Evolutionary conservation across 1,140 invertebrate species (phyloP).

Genomic region (Papilio aristodemus): DNA sequence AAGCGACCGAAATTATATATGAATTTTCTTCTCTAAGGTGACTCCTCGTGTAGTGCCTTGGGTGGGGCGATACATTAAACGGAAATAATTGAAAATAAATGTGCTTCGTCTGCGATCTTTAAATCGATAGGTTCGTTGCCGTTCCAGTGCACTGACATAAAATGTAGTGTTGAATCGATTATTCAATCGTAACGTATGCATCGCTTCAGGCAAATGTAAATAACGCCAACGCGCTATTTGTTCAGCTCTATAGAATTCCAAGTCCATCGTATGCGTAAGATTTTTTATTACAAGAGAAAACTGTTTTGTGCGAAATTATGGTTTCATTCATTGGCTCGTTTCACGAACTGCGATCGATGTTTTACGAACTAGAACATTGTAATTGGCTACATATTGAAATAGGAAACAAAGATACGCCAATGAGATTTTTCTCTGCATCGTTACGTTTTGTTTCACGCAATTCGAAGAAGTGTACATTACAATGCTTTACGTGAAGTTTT

Average conservation of each 20-base stretch:
- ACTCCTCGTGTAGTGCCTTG: neutral
- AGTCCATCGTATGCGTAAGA: neutral
- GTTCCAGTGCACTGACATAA: slow-evolving; percentile 46
- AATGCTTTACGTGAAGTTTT: too few species aligned
- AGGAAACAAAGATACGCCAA: neutral
- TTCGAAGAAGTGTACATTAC: too few species aligned
- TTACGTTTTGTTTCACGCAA: too few species aligned
- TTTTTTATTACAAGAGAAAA: neutral
- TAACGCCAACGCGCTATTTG: slow-evolving; percentile 36
- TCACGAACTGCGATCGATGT: neutral
- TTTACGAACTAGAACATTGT: neutral
- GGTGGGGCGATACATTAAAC: slow-evolving; percentile 3
- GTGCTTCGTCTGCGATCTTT: slow-evolving; percentile 41
- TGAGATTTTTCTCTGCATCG: slow-evolving; percentile 1
- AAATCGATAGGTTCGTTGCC: slow-evolving; percentile 47
- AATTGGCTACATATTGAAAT: neutral
- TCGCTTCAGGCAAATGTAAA: slow-evolving; percentile 46
- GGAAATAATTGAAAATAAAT: slow-evolving; percentile 31
- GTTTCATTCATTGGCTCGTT: neutral
- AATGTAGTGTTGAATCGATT: slow-evolving; percentile 53
- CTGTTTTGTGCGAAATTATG: neutral
- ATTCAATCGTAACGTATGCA: slow-evolving; percentile 44
- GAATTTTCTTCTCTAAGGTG: too few species aligned
- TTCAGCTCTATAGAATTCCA: slow-evolving; percentile 22
- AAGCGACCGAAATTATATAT: too few species aligned